phyloP scores from a whole-genome alignment of 2,888 invertebrate genomes.

The Tubulanus polymorphus region DNA sequence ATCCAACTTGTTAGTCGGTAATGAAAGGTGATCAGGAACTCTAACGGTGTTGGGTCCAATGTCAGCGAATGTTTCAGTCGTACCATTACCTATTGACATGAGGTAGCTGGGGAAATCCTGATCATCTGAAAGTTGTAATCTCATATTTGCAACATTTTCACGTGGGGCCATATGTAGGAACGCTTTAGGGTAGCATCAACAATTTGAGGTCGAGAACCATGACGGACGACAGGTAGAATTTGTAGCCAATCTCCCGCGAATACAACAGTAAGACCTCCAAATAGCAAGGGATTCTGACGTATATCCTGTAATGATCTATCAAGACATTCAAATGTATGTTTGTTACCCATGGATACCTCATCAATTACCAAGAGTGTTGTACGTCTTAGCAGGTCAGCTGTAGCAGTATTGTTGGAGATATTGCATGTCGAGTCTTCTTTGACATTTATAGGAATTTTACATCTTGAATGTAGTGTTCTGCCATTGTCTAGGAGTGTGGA shows the following conservation, averaged over 20 bases:
- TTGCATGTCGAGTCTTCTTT: not conserved
- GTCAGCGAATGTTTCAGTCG: not conserved
- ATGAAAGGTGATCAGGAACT: not conserved
- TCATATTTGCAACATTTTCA: not conserved
- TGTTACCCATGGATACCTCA: not conserved
- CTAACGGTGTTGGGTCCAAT: not conserved
- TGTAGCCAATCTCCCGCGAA: not conserved
- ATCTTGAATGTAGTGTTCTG: not conserved
- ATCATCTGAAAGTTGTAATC: not conserved
- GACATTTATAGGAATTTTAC: not conserved
- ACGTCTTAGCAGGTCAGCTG: not conserved
- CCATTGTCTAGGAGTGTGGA: conserved; percentile 47
- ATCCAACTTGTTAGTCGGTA: not conserved
- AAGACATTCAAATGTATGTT: not conserved
- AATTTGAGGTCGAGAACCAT: conserved; percentile 12
- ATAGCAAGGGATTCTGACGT: not conserved
- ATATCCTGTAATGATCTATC: not conserved
- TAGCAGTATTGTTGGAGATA: not conserved
- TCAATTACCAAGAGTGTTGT: not conserved
- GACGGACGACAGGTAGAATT: conserved; percentile 14
- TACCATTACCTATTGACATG: not conserved
- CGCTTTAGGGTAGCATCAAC: conserved; percentile 16
- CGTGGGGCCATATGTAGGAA: conserved; percentile 14
- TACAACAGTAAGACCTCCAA: not conserved
- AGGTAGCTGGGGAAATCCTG: not conserved